Evolutionary conservation across 2,888 invertebrate genomes (phyloP), one percentile per base, ranked within the genome.

Genomic region (Dicroscelio sp.): DNA sequence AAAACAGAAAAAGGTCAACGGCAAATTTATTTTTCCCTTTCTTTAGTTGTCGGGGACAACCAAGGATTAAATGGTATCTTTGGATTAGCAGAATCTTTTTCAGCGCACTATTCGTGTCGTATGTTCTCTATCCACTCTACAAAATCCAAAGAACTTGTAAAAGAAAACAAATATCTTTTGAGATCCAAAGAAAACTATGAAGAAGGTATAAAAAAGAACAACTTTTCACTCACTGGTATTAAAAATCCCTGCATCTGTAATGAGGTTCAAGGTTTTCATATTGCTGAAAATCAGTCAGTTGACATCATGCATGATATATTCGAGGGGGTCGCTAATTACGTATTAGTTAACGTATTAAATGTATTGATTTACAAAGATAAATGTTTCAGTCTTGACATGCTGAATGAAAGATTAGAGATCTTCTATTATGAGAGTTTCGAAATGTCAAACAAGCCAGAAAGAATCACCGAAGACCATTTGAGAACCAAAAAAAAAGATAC

Each of bases 401-500:
- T 82, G 2, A 82, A 82, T 43, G 27, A 58, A 20, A 23, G 67
- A 67, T 79, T 86, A 31, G 60, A 79, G 14, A 38, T 27, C 17
- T 86, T 86, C 30, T 14, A 73, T 35, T 80, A 80, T n/a, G 33
- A 52, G 6, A n/a, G n/a, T 33, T 4, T 52, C 14, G 79, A 86
- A 80, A 58, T 63, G 0, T 33, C 86, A 35, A 86, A 86, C 14
- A 86, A 86, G 55, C 80, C 80, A 63, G 52, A 71, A 78, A n/a
- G 14, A 35, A 86, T 86, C 17, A 17, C 0, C 25, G 79, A 35
- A 27, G 33, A 82, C 23, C 52, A 55, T 69, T 33, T 82, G 12
- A 65, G n/a, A 75, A 35, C 20, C 20, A 14, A 82, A 76, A 17
- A 2, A 31, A 20, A 76, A 79, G 30, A 17, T 89, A 4, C 84